Base-by-base conservation (phyloP, 1,140 invertebrate genomes). In the Brachionus sp. region DNA sequence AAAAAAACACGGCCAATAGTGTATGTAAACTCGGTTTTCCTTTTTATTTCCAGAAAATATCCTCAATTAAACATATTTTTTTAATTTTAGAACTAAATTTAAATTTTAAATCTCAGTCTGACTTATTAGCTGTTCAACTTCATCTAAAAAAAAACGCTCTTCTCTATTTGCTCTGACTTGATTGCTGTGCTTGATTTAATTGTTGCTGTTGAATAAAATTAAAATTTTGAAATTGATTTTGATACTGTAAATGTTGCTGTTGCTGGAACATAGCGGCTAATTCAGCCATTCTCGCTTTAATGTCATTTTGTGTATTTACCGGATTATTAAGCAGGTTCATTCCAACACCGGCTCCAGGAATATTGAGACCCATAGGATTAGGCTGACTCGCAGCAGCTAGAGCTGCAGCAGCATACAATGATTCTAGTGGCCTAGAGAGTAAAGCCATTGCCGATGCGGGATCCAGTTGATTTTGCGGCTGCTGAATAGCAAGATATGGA, bases 161-260 rank as follows among this genome's bases (percentile, higher is more conserved):
- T 70, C 16, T 57, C 23, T 57, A 39, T 42, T 70, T 37, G 33
- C 16, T 37, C 13, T 70, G 35, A 25, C 44, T 75, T 13, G 70
- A 46, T 46, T 50, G 70, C 33, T 73, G 68, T 10, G 33, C 16
- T 50, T 75, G 37, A 75, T 75, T 75, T 7, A 75, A 75, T 29
- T 75, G 70, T 23, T 70, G 66, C 66, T 70, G 66, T 70, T 70
- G 42, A 23, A 75, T 13, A 25, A 75, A 75, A 42, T 46, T 75
- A n/a, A 75, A 75, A 75, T 75, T 70, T 19, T 75, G 70, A 75
- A 46, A 46, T 10, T 75, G 70, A 46, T 75, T 44, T 75, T 75
- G 70, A 39, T 75, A 46, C 37, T 75, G 70, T 25, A 25, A 33
- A 46, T 75, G 70, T 23, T 75, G 70, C 13, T 75, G 70, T 5